Evolutionary conservation across 2,797 vertebrate genomes (phyloP), one percentile per base, ranked within the genome.

Genomic region (Karalla daura): DNA sequence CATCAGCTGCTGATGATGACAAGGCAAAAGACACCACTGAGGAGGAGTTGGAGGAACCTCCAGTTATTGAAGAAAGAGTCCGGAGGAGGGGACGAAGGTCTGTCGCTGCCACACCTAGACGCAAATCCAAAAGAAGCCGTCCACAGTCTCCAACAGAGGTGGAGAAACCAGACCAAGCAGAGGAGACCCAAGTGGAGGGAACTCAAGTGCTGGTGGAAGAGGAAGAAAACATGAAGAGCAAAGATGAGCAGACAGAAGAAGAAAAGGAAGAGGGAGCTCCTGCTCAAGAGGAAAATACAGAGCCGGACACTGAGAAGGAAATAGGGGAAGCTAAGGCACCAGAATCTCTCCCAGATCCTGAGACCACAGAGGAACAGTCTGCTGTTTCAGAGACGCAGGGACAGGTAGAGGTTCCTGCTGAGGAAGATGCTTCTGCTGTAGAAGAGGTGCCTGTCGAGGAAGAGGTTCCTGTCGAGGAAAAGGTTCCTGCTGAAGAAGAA

Each of bases 1-100:
- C 9, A 7, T 6, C 17, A 10, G 54, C 43, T 2, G 27, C 32
- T 33, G 18, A 27, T 27, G 60, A 46, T 0, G 10, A 28, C 1
- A 1, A 69, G 37, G 56, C 0, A 30, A 20, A 49, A 1, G 6
- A 3, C 5, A 9, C 4, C 7, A 37, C 21, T 39, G 25, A 37
- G 2, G 52, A 46, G 35, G 35, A 37, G 2, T 47, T 41, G 35
- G 35, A 68, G 1, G 82, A 92, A 72, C 79, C 79, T 47, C 88
- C 89, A 21, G 91, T 94, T 66, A 11, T 21, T 7, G 23, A 64
- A 64, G 33, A 30, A 30, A 25, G 44, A 66, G 28, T 36, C 63
- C 5, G 51, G 30, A 76, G 70, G 47, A 78, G 23, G 37, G 61
- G 46, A 62, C 61, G 54, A 30, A 71, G 32, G 32, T 46, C 46